phyloP scores from a whole-genome alignment of 2,113 vertebrate species.

The Panthera leo region DNA sequence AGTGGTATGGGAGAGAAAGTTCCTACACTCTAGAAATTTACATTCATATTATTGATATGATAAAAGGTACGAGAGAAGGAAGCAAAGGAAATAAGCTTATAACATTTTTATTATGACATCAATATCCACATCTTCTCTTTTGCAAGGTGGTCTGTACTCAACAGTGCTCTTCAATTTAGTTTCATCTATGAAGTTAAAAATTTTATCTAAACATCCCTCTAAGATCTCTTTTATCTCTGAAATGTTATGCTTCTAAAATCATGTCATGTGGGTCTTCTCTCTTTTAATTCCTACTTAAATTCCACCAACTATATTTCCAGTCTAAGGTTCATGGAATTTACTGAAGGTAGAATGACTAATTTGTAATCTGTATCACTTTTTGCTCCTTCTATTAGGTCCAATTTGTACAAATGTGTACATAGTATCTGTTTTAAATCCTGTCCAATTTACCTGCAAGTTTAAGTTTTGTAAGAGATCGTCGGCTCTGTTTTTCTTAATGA shows the following conservation, averaged over 20 bases:
- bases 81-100: neutral
- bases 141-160: neutral
- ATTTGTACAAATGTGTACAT: neutral
- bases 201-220: neutral
- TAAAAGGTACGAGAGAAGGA: neutral
- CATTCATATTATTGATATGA: neutral
- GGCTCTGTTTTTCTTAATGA: neutral
- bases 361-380: neutral
- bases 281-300: constrained; percentile 21
- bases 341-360: neutral
- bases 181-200: neutral
- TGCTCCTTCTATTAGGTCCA: neutral
- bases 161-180: neutral
- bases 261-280: neutral
- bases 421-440: neutral
- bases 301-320: neutral
- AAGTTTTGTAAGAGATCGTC: neutral
- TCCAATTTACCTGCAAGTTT: neutral
- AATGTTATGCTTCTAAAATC: neutral
- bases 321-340: neutral
- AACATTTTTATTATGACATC: neutral
- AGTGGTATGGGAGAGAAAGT: neutral
- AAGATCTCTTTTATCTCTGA: neutral
- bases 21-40: neutral
- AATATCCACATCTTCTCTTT: neutral